Base-by-base conservation (phyloP, 1,140 invertebrate species). In the Littorina saxatilis region DNA sequence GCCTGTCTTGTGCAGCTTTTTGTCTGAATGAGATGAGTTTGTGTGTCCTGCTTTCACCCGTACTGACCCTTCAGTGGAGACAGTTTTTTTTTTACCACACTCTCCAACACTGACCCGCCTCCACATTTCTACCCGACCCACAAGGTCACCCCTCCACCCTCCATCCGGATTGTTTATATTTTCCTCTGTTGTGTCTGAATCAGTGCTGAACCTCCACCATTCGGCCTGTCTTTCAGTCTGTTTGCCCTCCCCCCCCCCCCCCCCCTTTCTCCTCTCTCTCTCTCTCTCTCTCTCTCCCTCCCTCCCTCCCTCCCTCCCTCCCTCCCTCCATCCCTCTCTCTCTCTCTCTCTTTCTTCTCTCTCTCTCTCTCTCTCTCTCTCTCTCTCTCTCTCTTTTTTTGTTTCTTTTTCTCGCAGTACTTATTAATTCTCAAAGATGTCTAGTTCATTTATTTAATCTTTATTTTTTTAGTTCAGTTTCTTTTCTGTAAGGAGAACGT, bases 231-330 rank as follows among this genome's bases (percentile, higher is more conserved):
- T 13, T 52, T n/a, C n/a, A n/a, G n/a, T n/a, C n/a, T n/a, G n/a
- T n/a, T n/a, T n/a, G n/a, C n/a, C n/a, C n/a, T n/a, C n/a, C n/a
- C n/a, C n/a, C n/a, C n/a, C n/a, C n/a, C n/a, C n/a, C n/a, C n/a
- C n/a, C n/a, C n/a, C n/a, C n/a, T n/a, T n/a, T n/a, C n/a, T n/a
- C n/a, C n/a, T n/a, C n/a, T n/a, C n/a, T 63, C 68, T 40, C 37
- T 72, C 68, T 40, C 37, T 72, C 68, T 72, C 37, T 72, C 68
- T 72, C 37, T 72, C 68, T 72, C 37, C 23, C 68, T 72, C 37
- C 23, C 37, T 72, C 27, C 39, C 13, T 72, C 0, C n/a, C n/a
- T n/a, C n/a, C n/a, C n/a, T n/a, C n/a, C n/a, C n/a, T n/a, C n/a
- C n/a, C n/a, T n/a, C n/a, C n/a, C n/a, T n/a, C n/a, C n/a, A n/a